Evolutionary conservation across 2,113 vertebrate species (phyloP).

Genomic region (Xenotilapia longispinis): DNA sequence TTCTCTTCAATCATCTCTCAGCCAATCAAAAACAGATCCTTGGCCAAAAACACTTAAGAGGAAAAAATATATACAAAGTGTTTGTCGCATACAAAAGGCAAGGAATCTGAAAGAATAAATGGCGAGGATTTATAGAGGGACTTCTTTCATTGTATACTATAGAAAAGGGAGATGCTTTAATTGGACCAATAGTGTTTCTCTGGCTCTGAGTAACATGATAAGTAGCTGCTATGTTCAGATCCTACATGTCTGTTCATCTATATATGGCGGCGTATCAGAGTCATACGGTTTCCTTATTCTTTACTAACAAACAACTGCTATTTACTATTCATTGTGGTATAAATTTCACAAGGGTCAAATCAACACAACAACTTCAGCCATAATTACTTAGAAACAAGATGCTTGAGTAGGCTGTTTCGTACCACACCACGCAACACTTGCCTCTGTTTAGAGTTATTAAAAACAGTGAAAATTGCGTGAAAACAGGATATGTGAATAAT

Average conservation of each 20-base stretch:
- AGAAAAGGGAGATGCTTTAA: not conserved
- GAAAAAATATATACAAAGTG: constrained; percentile 18
- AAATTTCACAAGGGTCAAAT: constrained; percentile 6
- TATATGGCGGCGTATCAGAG: constrained; percentile 4
- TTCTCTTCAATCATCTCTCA: constrained; percentile 2
- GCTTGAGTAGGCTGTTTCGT: constrained; percentile 4
- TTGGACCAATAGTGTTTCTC: not conserved
- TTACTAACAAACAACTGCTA: not conserved
- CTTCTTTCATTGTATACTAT: not conserved
- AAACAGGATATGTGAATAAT: constrained; percentile 13
- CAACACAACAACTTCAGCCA: not conserved
- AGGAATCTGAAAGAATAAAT: constrained; percentile 22
- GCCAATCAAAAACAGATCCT: constrained; percentile 19
- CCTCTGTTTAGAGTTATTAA: not conserved
- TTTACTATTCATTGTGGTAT: constrained; percentile 5
- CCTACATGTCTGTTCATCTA: not conserved
- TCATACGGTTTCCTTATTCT: not conserved
- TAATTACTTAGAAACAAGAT: constrained; percentile 31
- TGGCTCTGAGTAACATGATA: constrained; percentile 25
- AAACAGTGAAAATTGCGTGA: not conserved
- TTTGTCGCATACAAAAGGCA: constrained; percentile 28
- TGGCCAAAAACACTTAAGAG: constrained; percentile 23
- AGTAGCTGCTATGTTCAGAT: constrained; percentile 2
- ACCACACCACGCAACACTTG: constrained; percentile 29
- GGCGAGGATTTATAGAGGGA: not conserved